Percentiles rank a stretch among this genome's conserved stretches.
These are phyloP conservation scores for Meleagris gallopavo DNA, from an alignment of 2,113 vertebrate genomes.

Conservation along the genomic window DNA sequence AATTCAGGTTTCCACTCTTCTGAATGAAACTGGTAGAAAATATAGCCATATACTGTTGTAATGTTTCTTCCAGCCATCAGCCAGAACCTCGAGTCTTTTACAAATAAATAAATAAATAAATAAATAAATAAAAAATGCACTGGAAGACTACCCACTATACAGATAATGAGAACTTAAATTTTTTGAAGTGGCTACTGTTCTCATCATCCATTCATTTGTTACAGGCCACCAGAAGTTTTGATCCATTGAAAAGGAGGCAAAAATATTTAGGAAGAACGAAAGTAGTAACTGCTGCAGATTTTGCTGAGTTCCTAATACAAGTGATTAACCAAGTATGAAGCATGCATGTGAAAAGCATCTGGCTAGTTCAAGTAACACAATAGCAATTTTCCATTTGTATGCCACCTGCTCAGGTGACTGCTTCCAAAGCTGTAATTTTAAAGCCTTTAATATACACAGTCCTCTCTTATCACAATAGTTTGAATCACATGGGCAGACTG, in stretches of 20 bases:
- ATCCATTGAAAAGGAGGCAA: not conserved
- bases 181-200: not conserved
- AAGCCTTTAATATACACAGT: not conserved
- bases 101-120: too few species aligned
- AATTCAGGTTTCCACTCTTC: not conserved
- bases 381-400: not conserved
- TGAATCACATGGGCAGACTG: not conserved
- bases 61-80: not conserved
- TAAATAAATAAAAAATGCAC: too few species aligned
- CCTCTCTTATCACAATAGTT: not conserved
- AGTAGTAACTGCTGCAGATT: not conserved
- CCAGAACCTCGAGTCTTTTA: not conserved
- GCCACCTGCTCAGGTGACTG: not conserved
- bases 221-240: not conserved
- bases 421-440: not conserved
- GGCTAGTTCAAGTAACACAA: not conserved
- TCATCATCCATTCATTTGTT: not conserved
- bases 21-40: not conserved
- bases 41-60: not conserved
- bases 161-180: not conserved
- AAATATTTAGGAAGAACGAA: not conserved
- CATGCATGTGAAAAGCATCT: not conserved
- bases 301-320: not conserved
- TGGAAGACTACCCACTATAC: not conserved
- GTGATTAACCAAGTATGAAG: not conserved